A percentile compares a stretch with the other conserved stretches of the same genome.
phyloP scores from a whole-genome alignment of 1,140 invertebrate genomes.

The Trissolcus basalis region DNA sequence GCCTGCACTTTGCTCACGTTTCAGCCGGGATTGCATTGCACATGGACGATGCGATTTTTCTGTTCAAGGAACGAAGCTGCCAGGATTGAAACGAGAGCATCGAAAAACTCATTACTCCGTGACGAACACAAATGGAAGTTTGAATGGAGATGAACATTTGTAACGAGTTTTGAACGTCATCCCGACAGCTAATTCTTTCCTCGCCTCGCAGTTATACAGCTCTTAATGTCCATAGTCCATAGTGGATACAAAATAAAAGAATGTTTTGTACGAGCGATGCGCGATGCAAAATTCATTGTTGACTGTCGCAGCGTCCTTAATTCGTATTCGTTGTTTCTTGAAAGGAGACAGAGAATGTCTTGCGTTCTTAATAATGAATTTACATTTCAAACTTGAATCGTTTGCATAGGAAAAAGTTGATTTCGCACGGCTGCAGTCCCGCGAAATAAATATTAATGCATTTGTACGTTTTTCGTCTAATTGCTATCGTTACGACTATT shows the following conservation, averaged over 20 bases:
- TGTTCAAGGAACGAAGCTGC: too few relatives aligned
- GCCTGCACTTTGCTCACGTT: conserved; percentile 15
- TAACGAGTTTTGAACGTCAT: conserved; percentile 33
- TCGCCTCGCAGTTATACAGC: conserved; percentile 17
- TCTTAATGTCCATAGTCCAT: conserved; percentile 16
- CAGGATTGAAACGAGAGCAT: background rate
- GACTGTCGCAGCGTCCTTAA: conserved; percentile 49
- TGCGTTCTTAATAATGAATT: conserved; percentile 42
- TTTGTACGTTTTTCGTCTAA: conserved; percentile 49
- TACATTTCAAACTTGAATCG: conserved; percentile 46
- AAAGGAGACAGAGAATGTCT: conserved; percentile 49
- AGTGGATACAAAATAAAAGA: conserved; percentile 5
- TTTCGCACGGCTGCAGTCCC: conserved; percentile 22
- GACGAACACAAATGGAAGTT: conserved; percentile 36
- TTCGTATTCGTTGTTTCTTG: conserved; percentile 59
- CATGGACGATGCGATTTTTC: conserved; percentile 7
- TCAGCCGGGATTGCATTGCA: conserved; percentile 38
- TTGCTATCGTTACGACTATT: conserved; percentile 38
- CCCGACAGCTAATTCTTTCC: conserved; percentile 30
- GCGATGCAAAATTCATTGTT: conserved; percentile 48
- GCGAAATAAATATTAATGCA: conserved; percentile 38
- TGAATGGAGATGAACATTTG: conserved; percentile 34
- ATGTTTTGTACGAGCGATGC: conserved; percentile 46
- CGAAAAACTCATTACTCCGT: conserved; percentile 17
- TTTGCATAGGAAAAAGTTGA: conserved; percentile 40